These are phyloP conservation scores for Scolopax rusticola DNA, from an alignment of 2,797 vertebrate species.

Conservation along the genomic window DNA sequence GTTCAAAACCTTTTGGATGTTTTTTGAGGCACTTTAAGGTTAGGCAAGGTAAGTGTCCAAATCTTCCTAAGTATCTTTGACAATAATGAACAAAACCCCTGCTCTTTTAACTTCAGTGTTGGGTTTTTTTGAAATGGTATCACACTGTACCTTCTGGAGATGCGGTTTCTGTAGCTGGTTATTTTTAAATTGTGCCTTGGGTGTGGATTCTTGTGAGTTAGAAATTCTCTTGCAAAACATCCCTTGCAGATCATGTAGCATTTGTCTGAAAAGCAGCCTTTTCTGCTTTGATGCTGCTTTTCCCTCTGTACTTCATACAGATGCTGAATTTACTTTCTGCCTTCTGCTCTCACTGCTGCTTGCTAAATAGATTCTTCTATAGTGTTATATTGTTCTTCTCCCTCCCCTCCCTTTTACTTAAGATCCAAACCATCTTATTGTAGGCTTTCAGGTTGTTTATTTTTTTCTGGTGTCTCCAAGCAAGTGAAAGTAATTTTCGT, in stretches of 20 bases:
- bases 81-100: not conserved
- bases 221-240: not conserved
- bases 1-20: not conserved
- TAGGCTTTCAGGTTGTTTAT: not conserved
- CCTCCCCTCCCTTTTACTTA: not conserved
- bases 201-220: not conserved
- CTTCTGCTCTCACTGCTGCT: not conserved
- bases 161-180: not conserved
- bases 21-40: not conserved
- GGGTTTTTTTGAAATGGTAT: not conserved
- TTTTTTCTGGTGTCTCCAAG: not conserved
- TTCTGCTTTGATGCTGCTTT: constrained; percentile 1
- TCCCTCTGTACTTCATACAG: not conserved
- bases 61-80: not conserved
- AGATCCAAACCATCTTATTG: not conserved
- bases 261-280: not conserved
- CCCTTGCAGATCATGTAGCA: not conserved
- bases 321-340: not conserved
- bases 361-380: not conserved
- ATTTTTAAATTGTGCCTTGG: constrained; percentile 21
- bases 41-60: not conserved
- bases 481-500: not conserved
- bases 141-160: not conserved
- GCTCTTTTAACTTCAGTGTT: not conserved
- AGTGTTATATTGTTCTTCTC: not conserved